Percentiles rank a stretch among this genome's conserved stretches.
Conservation (phyloP, 2,797 vertebrate genomes). For the Meda fulgida region DNA sequence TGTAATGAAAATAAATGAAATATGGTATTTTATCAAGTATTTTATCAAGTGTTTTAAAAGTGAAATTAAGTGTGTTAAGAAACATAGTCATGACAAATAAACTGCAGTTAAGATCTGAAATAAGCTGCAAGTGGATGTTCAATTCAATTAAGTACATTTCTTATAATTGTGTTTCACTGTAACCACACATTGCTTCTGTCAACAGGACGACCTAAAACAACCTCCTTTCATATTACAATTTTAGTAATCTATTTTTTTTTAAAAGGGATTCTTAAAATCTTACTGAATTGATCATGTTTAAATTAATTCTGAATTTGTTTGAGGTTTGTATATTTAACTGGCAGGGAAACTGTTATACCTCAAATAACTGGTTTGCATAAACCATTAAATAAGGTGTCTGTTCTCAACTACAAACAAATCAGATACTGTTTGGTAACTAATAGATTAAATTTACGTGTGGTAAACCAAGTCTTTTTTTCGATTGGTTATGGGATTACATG, state of each 20-base stretch:
- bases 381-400: neutral
- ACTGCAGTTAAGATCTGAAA: neutral
- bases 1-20: too few species aligned
- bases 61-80: too few species aligned
- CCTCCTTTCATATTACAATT: neutral
- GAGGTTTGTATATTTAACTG: neutral
- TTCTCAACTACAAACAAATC: neutral
- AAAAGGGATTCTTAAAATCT: neutral
- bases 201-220: neutral
- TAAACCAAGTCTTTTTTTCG: slow-evolving; percentile 66
- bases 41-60: neutral
- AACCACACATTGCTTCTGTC: neutral
- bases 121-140: neutral
- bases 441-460: slow-evolving; percentile 46
- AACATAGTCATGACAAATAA: neutral
- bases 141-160: neutral
- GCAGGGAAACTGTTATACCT: neutral
- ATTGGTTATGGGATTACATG: slow-evolving; percentile 40
- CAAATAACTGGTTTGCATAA: slow-evolving; percentile 2
- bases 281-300: neutral
- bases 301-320: neutral
- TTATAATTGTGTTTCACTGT: neutral
- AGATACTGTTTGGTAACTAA: slow-evolving; percentile 1
- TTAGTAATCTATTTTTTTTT: too few species aligned
- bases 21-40: neutral